Conservation (phyloP, 2,113 vertebrate genomes). For the Cebus imitator region DNA sequence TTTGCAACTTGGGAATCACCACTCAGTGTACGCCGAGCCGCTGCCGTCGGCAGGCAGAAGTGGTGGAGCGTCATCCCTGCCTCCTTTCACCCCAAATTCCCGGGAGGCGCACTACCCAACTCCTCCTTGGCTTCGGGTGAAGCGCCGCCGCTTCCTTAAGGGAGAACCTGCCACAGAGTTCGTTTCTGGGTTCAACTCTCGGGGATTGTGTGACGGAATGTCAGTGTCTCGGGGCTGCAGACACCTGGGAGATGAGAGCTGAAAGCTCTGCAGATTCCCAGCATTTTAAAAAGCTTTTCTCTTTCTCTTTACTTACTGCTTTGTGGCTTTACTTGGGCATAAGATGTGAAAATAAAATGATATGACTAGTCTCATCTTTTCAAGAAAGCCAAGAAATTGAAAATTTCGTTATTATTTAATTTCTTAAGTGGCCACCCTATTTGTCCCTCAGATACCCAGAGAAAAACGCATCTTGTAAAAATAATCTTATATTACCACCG, state of each 20-base stretch:
- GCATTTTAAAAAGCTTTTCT: conserved; percentile 15
- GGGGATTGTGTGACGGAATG: neutral
- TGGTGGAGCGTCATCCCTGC: neutral
- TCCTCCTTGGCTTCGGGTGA: neutral
- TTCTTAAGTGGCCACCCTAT: neutral
- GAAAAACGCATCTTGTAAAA: conserved; percentile 12
- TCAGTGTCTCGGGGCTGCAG: conserved; percentile 3
- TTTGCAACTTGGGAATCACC: neutral
- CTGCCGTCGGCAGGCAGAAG: neutral
- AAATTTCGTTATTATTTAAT: conserved; percentile 17
- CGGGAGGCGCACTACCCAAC: neutral
- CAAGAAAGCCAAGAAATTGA: neutral
- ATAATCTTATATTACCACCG: neutral
- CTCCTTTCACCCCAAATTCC: conserved; percentile 40
- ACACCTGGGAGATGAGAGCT: conserved; percentile 23
- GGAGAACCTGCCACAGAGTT: neutral
- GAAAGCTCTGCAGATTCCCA: neutral
- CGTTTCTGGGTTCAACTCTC: conserved; percentile 35
- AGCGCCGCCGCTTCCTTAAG: neutral
- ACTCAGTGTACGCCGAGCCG: neutral
- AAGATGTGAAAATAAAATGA: conserved; percentile 49
- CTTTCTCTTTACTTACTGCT: conserved; percentile 14
- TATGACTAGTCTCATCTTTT: conserved; percentile 41
- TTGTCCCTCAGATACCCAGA: neutral
- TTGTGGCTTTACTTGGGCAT: neutral